Conservation (phyloP, 2,113 vertebrate genomes). For the Galeopterus variegatus region DNA sequence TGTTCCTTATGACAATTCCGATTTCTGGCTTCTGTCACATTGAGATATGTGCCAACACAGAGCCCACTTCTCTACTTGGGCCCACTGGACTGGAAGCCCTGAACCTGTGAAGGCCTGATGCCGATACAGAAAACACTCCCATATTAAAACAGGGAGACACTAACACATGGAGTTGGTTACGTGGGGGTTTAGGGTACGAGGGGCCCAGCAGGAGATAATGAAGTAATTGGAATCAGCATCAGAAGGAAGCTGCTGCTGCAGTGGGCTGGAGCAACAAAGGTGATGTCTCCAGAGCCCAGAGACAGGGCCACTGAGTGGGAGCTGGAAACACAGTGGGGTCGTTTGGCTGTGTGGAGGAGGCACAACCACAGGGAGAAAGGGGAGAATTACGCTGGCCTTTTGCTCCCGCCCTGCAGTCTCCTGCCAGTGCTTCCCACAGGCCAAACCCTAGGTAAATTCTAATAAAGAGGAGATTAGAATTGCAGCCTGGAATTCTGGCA, state of each 20-base stretch:
- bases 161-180: not conserved
- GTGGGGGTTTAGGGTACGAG: not conserved
- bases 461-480: not conserved
- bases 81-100: not conserved
- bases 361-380: not conserved
- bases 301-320: not conserved
- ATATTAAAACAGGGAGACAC: not conserved
- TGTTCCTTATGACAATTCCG: not conserved
- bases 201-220: not conserved
- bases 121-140: not conserved
- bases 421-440: not conserved
- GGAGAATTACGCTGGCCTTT: not conserved
- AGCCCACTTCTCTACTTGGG: not conserved
- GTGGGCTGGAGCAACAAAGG: conserved; percentile 19
- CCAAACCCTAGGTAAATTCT: not conserved
- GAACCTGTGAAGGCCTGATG: not conserved
- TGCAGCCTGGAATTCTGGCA: not conserved
- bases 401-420: not conserved
- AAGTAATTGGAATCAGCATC: conserved; percentile 36
- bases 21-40: not conserved
- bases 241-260: not conserved
- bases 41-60: not conserved
- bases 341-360: not conserved
- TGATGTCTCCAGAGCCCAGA: not conserved
- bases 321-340: not conserved